A percentile compares a stretch with the other conserved stretches of the same genome.
Evolutionary conservation across 64 coral and sea anemone species (phyloP).

Genomic region (Actinia tenebrosa): DNA sequence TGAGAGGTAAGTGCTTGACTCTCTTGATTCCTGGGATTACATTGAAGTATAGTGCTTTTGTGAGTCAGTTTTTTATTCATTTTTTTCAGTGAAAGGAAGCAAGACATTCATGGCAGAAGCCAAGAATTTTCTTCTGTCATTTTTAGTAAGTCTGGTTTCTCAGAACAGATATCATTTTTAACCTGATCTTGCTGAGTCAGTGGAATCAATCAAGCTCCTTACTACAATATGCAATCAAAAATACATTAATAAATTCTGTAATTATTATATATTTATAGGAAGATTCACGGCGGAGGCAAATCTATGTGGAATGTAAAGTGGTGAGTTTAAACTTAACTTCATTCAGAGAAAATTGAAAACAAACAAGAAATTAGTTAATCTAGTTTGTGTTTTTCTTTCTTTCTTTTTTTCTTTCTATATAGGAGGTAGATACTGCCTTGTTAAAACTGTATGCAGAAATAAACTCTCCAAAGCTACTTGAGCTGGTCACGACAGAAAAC

Average conservation of each 20-base stretch:
- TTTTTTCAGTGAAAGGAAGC: constrained; percentile 64
- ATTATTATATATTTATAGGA: constrained; percentile 54
- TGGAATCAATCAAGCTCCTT: no score
- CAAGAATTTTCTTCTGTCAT: constrained; percentile 69
- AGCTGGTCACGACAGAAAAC: constrained; percentile 67
- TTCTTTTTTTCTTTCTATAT: background rate
- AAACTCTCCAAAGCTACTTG: constrained; percentile 71
- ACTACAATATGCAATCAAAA: no score
- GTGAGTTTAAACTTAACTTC: constrained; percentile 16
- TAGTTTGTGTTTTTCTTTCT: background rate
- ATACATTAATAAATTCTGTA: no score
- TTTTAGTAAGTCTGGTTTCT: constrained; percentile 45
- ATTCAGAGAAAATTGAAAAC: background rate
- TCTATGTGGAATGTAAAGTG: constrained; percentile 54
- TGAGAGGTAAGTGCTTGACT: background rate
- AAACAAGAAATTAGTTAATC: background rate
- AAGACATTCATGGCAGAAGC: constrained; percentile 81
- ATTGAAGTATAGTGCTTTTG: no score
- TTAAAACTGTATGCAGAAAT: constrained; percentile 78
- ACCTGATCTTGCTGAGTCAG: no score
- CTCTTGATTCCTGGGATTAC: no score
- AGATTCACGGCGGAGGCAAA: constrained; percentile 40
- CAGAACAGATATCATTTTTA: no score
- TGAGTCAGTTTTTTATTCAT: background rate
- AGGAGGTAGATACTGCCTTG: constrained; percentile 94